Base-by-base conservation (phyloP, 2,797 vertebrate genomes). In the Poecilia velifera region DNA sequence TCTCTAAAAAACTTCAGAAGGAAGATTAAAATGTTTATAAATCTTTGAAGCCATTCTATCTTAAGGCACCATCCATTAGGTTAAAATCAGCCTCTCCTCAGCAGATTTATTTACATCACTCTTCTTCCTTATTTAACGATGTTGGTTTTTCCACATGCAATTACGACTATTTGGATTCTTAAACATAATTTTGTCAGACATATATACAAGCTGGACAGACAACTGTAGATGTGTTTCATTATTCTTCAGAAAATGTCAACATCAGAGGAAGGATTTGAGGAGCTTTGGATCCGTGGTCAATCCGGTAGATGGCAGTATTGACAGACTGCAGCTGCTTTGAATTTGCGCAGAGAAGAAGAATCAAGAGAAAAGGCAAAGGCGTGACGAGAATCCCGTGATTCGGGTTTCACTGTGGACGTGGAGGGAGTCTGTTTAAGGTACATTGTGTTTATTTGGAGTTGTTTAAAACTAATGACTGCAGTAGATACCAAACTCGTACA, bases 311-410 rank as follows among this genome's bases (percentile, higher is more conserved):
- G 76, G 70, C 76, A 47, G 53, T 46, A 59, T 57, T 59, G 1
- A 41, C 46, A 45, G 22, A 47, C 5, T 34, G 10, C 1, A 9
- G 41, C 41, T 76, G 28, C 41, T 13, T 25, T 34, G 12, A 25
- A 62, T 57, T 14, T 28, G 0, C 12, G 18, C 39, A 45, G 18
- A 22, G 72, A 73, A 62, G 71, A 73, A 62, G 0, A 22, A 0
- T 6, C 22, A 12, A 76, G 39, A 70, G 57, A 57, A 77, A 28
- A 72, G 57, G 84, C 84, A 88, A 25, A 72, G 66, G 84, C 85
- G 90, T 90, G 6, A 4, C 79, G 9, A 2, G 0, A 2, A 9
- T 82, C 88, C 8, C 51, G 78, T 93, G 94, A 92, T 41, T 6
- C 0, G 0, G 0, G 0, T 3, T n/a, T n/a, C 16, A 4, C 2